phyloP scores from a whole-genome alignment of 2,113 vertebrate genomes.

The Hydrochoerus hydrochaeris region DNA sequence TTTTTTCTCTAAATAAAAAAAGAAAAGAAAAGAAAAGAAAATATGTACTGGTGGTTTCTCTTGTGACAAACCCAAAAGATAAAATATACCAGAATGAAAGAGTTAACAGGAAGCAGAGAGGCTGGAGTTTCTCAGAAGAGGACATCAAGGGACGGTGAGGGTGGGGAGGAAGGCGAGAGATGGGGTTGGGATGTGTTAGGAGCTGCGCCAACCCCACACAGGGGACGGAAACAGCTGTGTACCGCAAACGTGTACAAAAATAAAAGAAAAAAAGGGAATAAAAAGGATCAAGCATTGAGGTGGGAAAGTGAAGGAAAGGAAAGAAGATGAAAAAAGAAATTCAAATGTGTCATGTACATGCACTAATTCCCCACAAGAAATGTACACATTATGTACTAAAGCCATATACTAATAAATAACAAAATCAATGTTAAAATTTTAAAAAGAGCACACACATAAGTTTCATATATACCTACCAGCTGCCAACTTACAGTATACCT shows the following conservation, averaged over 20 bases:
- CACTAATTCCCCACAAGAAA: not conserved
- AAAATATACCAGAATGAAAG: not conserved
- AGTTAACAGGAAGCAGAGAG: not conserved
- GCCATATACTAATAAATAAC: not conserved
- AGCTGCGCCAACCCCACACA: not conserved
- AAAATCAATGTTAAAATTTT: not conserved
- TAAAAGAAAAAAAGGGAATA: not conserved
- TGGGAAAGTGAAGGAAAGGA: not conserved
- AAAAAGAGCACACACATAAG: not conserved
- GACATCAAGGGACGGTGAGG: not conserved
- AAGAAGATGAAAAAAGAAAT: not conserved
- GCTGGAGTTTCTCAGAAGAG: not conserved
- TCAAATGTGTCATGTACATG: not conserved
- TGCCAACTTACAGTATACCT: not conserved
- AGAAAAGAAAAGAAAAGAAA: not conserved
- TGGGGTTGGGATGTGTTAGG: not conserved
- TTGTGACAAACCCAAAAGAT: not conserved
- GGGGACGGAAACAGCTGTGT: not conserved
- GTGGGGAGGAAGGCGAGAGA: not conserved
- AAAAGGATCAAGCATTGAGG: not conserved
- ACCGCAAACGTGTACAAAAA: not conserved
- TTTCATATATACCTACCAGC: not conserved
- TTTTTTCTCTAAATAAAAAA: too few relatives aligned
- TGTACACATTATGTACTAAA: not conserved
- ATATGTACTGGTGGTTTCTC: not conserved